Percentiles rank a stretch among this genome's conserved stretches.
phyloP scores from a whole-genome alignment of 2,797 vertebrate species.

The Psittacula derbiana region DNA sequence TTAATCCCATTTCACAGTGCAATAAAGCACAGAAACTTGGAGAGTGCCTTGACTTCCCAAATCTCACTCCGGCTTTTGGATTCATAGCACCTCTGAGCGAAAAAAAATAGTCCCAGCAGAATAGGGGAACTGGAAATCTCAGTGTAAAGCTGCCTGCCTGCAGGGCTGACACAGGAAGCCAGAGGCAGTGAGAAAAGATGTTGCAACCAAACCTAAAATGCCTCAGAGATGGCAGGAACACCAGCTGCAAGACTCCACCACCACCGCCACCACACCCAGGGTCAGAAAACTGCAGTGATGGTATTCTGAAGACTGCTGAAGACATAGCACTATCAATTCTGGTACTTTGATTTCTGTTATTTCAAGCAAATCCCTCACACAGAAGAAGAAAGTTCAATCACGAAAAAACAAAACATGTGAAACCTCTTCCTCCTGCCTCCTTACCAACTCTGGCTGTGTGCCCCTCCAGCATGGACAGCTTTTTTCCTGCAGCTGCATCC shows the following conservation, averaged over 20 bases:
- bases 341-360: background rate
- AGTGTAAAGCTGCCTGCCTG: background rate
- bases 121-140: slow-evolving; percentile 29
- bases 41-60: background rate
- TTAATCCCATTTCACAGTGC: background rate
- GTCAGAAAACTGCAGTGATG: background rate
- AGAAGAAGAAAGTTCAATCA: background rate
- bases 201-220: slow-evolving; percentile 9
- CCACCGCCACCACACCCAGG: background rate
- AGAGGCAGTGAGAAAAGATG: background rate
- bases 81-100: background rate
- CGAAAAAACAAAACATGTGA: background rate
- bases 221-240: slow-evolving; percentile 4
- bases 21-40: background rate
- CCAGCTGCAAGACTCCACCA: background rate
- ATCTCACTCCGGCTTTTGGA: background rate
- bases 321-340: background rate
- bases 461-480: slow-evolving; percentile 92
- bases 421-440: slow-evolving; percentile 22
- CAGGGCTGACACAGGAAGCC: background rate
- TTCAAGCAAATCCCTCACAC: background rate
- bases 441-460: slow-evolving; percentile 97
- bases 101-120: fast-evolving
- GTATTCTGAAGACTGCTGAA: background rate
- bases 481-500: slow-evolving; percentile 97